Base-by-base conservation (phyloP, 2,113 vertebrate species). In the Girardinichthys multiradiatus region DNA sequence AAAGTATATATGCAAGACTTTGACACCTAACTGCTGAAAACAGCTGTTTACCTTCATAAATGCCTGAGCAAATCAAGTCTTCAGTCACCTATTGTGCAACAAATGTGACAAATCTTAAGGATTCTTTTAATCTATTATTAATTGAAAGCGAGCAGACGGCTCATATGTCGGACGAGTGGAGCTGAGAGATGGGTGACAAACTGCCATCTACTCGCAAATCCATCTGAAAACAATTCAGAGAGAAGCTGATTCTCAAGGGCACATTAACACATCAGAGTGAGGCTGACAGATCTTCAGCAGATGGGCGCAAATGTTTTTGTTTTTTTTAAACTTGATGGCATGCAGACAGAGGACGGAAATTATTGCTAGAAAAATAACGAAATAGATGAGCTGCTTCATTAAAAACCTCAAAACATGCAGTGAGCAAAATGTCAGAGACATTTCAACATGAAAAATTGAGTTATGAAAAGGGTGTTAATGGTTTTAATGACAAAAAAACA, bases 261-360 rank as follows among this genome's bases (percentile, higher is more conserved):
- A 80, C 60, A 77, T 79, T 77, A 80, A 68, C 76, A 84, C 81
- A 79, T 74, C 39, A 69, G 74, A 88, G 74, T 70, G 82, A 82
- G 73, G 84, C 90, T 89, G 87, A 91, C 86, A 92, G 87, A 91
- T 90, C 86, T 81, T 63, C 87, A 83, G 58, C 86, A 85, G 84
- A 84, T 77, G 81, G 77, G 71, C 65, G 77, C 59, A 89, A 87
- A 75, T 72, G 14, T 72, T 68, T 80, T 27, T 69, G 2, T 31
- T 26, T 51, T 61, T 71, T 68, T 76, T 17, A 39, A 71, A 88
- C 45, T 66, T 7, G 70, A 69, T 12, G 31, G 80, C 90, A 85
- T 89, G 86, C 82, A 66, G 67, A 88, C 74, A 73, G 64, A 17
- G 68, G 60, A 68, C 17, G 51, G 19, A 74, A 77, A 79, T 54